These are phyloP conservation scores for Petrocephalus sullivani DNA, from an alignment of 2,797 vertebrate genomes.

Conservation along the genomic window DNA sequence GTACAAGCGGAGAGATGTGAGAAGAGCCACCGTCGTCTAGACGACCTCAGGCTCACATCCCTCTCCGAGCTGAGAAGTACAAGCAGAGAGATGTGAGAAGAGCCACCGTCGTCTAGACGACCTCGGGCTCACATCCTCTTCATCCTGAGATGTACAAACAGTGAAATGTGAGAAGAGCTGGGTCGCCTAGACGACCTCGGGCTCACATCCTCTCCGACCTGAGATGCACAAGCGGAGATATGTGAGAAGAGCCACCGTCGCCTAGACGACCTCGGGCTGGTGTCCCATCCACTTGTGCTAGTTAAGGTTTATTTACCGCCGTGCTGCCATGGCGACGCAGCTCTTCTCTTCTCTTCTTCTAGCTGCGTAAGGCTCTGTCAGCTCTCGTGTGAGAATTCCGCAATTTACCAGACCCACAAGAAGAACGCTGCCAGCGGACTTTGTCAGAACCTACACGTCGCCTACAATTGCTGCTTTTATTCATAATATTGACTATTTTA, in stretches of 20 bases:
- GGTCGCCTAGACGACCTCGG: not conserved
- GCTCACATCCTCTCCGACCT: not conserved
- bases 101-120: not conserved
- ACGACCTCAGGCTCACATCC: not conserved
- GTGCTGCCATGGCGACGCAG: not conserved
- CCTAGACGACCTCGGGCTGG: not conserved
- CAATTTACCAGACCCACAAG: not conserved
- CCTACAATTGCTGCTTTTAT: constrained; percentile 2
- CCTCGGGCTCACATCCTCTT: too few species aligned
- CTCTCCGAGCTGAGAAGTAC: not conserved
- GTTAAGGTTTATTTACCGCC: not conserved
- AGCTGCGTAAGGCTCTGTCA: not conserved
- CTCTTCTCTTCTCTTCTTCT: not conserved
- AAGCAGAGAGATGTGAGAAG: not conserved
- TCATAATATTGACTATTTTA: not conserved
- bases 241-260: not conserved
- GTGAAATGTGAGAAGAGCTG: not conserved
- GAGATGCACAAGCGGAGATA: not conserved
- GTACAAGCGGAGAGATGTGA: not conserved
- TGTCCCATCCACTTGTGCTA: not conserved
- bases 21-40: not conserved
- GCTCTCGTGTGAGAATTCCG: not conserved
- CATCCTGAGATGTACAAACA: not conserved
- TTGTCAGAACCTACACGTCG: not conserved
- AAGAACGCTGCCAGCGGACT: not conserved